Base-by-base conservation (phyloP, 2,113 vertebrate genomes). In the Hipposideros armiger region DNA sequence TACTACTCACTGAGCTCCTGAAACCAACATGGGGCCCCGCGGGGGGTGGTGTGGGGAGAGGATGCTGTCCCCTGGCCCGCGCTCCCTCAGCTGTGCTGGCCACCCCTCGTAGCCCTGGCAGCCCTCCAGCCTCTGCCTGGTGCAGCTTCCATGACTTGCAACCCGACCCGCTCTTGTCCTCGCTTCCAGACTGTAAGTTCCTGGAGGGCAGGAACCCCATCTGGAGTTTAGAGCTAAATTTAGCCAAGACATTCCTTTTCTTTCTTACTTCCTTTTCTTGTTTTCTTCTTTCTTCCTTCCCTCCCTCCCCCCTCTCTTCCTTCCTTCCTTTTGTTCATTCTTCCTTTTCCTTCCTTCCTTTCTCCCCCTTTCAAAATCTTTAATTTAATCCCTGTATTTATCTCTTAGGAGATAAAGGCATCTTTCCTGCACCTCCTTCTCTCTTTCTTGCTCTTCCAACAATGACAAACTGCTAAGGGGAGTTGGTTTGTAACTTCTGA, bases 201-300 rank as follows among this genome's bases (percentile, higher is more conserved):
- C 96, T 19, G 28, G 80, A 66, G 94, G 92, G 69, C 73, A 97
- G 94, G 83, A 17, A n/a, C 17, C 78, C 30, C 5, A 5, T 9
- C 66, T n/a, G 50, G 19, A 2, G 24, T 30, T 30, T 1, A 28
- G 20, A 22, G 30, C 47, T 74, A 5, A 73, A 58, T 36, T 89
- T 32, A 66, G 62, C 54, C 30, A 72, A 50, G 1, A 7, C 2
- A 1, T 32, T 45, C 7, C 87, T 32, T 42, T 54, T 62, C 60
- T 28, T 11, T 62, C 26, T 20, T 36, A 36, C 36, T 36, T 36
- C 36, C 36, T 36, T 36, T n/a, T 47, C 47, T 56, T n/a, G 42
- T 2, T 3, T 5, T 24, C 56, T 60, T 60, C 40, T 52, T 72
- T 16, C 36, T 19, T 64, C 26, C 62, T 52, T 64, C 32, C 19